Evolutionary conservation across 2,888 invertebrate genomes (phyloP).

Genomic region (Stenotaenia linearis): DNA sequence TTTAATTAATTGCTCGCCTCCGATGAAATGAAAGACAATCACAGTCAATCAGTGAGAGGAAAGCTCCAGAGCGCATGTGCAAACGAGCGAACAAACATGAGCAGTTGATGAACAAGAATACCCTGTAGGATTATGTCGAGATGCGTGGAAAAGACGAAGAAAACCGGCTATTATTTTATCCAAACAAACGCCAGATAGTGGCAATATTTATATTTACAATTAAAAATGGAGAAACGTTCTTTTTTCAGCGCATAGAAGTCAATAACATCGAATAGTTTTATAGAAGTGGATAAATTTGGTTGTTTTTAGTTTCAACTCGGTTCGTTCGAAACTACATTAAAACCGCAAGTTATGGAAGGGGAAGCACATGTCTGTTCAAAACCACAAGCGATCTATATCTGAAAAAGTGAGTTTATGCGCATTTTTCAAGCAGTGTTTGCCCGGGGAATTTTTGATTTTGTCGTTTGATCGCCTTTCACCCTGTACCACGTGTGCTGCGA

Average conservation of each 20-base stretch:
- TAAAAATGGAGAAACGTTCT: not conserved
- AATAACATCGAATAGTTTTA: not conserved
- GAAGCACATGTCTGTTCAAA: constrained; percentile 9
- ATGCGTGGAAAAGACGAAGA: not conserved
- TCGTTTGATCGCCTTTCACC: constrained; percentile 9
- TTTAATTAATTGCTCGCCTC: not conserved
- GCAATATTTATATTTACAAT: not conserved
- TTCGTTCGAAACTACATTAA: not conserved
- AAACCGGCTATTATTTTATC: not conserved
- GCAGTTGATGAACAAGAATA: not conserved
- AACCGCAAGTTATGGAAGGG: constrained; percentile 9
- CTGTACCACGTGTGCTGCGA: not conserved
- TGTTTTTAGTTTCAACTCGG: constrained; percentile 1
- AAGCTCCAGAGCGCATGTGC: constrained; percentile 1
- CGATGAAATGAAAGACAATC: constrained; percentile 9
- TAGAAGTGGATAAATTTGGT: not conserved
- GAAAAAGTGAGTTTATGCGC: constrained; percentile 9
- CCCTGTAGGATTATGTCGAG: not conserved
- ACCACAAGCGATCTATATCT: constrained; percentile 5
- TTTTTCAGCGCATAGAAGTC: not conserved
- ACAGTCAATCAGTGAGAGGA: not conserved
- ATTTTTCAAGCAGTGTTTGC: not conserved
- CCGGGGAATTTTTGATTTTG: not conserved
- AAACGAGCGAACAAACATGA: not conserved
- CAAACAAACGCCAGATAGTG: not conserved